These are phyloP conservation scores for Cnemophilus loriae DNA, from an alignment of 2,113 vertebrate species.

Conservation along the genomic window DNA sequence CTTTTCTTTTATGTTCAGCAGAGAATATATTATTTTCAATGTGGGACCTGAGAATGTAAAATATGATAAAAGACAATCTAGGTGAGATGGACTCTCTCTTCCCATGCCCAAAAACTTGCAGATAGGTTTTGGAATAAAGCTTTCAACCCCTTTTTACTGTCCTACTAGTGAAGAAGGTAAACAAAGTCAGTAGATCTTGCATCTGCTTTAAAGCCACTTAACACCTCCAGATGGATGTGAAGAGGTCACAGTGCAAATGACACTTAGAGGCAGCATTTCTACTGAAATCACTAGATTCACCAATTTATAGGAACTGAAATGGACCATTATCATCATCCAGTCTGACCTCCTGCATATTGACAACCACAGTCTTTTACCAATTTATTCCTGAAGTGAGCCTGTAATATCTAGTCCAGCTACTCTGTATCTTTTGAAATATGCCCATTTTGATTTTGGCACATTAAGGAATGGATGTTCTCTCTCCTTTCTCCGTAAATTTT, in stretches of 20 bases:
- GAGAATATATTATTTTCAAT: not conserved
- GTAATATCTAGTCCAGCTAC: not conserved
- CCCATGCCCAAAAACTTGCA: not conserved
- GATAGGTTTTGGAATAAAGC: not conserved
- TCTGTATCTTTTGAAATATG: not conserved
- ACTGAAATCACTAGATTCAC: not conserved
- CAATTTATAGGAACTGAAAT: not conserved
- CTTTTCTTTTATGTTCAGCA: not conserved
- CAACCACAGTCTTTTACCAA: not conserved
- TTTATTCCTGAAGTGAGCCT: not conserved
- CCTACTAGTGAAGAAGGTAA: not conserved
- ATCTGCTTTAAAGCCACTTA: not conserved
- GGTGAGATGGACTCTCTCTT: not conserved
- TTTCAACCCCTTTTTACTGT: not conserved
- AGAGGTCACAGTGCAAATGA: not conserved
- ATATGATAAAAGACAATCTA: not conserved
- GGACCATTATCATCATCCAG: not conserved
- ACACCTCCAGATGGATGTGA: not conserved
- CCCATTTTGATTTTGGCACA: not conserved
- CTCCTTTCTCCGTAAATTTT: not conserved
- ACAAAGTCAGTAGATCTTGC: not conserved
- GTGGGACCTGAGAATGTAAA: not conserved
- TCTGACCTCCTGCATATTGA: not conserved
- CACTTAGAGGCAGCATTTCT: not conserved
- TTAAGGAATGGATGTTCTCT: not conserved